phyloP scores from a whole-genome alignment of 2,888 invertebrate genomes.

The Lithophane semibrunnea region DNA sequence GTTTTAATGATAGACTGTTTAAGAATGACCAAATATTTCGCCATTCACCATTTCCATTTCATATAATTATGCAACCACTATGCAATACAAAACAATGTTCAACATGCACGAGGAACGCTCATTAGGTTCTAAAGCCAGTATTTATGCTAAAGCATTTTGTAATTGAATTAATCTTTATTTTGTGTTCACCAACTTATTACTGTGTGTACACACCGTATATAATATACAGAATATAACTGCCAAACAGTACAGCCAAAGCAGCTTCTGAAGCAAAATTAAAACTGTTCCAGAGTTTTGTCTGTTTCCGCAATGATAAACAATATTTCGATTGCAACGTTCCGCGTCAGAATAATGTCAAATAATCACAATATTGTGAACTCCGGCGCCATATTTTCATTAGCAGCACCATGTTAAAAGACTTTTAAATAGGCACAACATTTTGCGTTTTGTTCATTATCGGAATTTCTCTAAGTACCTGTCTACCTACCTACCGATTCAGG shows the following conservation, averaged over 20 bases:
- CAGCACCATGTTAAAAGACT: conserved; percentile 52
- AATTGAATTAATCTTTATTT: neutral
- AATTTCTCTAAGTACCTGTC: conserved; percentile 19
- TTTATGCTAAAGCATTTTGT: neutral
- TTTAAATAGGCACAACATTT: conserved; percentile 44
- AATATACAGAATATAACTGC: conserved; percentile 27
- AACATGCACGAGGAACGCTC: no score
- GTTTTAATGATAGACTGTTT: no score
- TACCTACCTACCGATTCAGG: conserved; percentile 15
- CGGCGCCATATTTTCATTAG: conserved; percentile 60
- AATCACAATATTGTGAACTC: conserved; percentile 63
- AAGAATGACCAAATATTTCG: neutral
- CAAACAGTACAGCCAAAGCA: conserved; percentile 59
- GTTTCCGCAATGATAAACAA: conserved; percentile 70
- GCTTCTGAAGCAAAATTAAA: conserved; percentile 73
- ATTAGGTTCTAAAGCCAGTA: neutral
- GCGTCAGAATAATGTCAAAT: conserved; percentile 62
- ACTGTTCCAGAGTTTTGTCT: conserved; percentile 69
- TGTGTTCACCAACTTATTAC: conserved; percentile 16
- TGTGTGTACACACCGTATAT: neutral
- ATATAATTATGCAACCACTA: neutral
- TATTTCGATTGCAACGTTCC: conserved; percentile 67
- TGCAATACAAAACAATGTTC: neutral
- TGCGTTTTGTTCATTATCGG: conserved; percentile 42
- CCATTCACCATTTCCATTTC: neutral